Percentiles rank a stretch among this genome's conserved stretches.
Evolutionary conservation across 2,113 vertebrate species (phyloP).

Genomic region (Grantiella picta): DNA sequence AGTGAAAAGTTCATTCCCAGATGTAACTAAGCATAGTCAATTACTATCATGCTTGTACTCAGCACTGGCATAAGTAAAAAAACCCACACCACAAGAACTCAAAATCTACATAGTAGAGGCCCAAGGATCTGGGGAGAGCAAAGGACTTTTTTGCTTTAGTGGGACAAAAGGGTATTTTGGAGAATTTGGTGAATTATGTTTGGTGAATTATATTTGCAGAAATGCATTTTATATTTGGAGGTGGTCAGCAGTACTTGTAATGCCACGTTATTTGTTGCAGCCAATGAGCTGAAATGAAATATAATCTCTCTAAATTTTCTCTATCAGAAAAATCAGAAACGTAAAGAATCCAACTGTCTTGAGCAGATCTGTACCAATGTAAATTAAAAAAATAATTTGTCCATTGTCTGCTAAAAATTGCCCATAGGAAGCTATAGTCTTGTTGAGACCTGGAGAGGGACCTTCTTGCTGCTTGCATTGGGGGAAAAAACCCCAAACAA

Average conservation of each 20-base stretch:
- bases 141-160: background rate
- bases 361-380: background rate
- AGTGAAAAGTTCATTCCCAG: background rate
- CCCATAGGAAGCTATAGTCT: background rate
- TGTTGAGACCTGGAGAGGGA: background rate
- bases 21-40: background rate
- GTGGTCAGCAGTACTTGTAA: background rate
- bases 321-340: background rate
- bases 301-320: background rate
- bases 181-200: background rate
- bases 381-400: background rate
- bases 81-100: background rate
- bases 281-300: background rate
- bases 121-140: background rate
- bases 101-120: background rate
- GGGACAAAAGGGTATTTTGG: background rate
- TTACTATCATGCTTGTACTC: background rate
- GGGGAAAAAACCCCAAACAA: background rate
- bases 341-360: background rate
- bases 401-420: background rate
- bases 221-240: background rate
- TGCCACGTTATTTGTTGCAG: background rate
- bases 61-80: background rate
- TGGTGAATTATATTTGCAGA: background rate
- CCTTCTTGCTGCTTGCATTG: background rate